phyloP scores from a whole-genome alignment of 2,797 vertebrate genomes.

The Urocyon cinereoargenteus region DNA sequence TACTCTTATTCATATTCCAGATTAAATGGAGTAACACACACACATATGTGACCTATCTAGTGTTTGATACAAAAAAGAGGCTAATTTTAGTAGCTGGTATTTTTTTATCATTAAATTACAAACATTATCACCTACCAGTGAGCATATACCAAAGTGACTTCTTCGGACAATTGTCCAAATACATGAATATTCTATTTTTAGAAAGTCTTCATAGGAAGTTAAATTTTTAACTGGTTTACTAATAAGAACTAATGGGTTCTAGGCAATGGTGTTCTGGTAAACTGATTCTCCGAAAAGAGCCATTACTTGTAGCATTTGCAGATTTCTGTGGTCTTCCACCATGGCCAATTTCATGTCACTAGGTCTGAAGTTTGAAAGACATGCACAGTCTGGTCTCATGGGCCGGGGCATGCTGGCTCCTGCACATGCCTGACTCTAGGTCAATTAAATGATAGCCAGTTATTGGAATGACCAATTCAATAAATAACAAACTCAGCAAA shows the following conservation, averaged over 20 bases:
- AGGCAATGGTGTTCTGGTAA: neutral
- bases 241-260: neutral
- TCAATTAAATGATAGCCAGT: neutral
- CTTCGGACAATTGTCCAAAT: neutral
- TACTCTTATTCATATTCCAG: neutral
- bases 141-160: neutral
- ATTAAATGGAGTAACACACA: neutral
- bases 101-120: constrained; percentile 21
- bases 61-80: neutral
- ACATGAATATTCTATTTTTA: constrained; percentile 1
- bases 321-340: neutral
- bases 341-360: neutral
- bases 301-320: neutral
- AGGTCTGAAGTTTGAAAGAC: neutral
- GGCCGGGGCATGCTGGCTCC: accelerated
- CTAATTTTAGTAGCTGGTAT: neutral
- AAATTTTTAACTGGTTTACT: neutral
- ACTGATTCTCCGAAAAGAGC: neutral
- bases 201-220: neutral
- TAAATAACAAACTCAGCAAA: constrained; percentile 45
- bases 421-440: neutral
- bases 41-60: neutral
- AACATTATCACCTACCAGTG: neutral
- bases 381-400: neutral
- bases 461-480: constrained; percentile 32